phyloP scores from a whole-genome alignment of 2,797 vertebrate species.

The Neosilurus mollespiculum region DNA sequence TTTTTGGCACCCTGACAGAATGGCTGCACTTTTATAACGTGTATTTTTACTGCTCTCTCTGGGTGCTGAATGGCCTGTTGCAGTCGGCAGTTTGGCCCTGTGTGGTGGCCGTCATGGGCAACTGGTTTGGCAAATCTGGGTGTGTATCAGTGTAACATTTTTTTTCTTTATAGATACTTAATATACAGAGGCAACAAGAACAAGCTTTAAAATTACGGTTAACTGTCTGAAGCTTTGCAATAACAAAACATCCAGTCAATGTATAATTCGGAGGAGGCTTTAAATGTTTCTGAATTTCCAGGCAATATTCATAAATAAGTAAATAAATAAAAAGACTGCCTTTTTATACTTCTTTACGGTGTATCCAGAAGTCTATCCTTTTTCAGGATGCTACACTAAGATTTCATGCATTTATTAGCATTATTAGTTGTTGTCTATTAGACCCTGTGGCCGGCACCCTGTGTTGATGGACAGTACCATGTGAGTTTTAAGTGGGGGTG shows the following conservation, averaged over 20 bases:
- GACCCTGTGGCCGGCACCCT: too few relatives aligned
- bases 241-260: neutral
- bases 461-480: too few relatives aligned
- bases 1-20: conserved; percentile 89
- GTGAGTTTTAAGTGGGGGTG: too few relatives aligned
- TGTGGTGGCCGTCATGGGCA: conserved; percentile 95
- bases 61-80: conserved; percentile 91
- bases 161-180: neutral
- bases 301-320: too few relatives aligned
- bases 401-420: too few relatives aligned
- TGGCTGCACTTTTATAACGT: conserved; percentile 93
- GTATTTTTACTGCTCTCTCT: conserved; percentile 87
- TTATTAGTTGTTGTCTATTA: too few relatives aligned
- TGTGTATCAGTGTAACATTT: conserved; percentile 60
- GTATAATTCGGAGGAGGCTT: neutral
- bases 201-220: neutral
- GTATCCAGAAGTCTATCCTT: too few relatives aligned
- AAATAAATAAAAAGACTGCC: too few relatives aligned
- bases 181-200: neutral
- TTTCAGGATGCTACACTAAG: too few relatives aligned
- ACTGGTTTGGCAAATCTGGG: conserved; percentile 98
- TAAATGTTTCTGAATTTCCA: too few relatives aligned
- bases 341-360: too few relatives aligned
- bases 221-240: neutral
- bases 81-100: conserved; percentile 97